Evolutionary conservation across 2,797 vertebrate genomes (phyloP), one percentile per base, ranked within the genome.

Genomic region (Fistularia commersonii): DNA sequence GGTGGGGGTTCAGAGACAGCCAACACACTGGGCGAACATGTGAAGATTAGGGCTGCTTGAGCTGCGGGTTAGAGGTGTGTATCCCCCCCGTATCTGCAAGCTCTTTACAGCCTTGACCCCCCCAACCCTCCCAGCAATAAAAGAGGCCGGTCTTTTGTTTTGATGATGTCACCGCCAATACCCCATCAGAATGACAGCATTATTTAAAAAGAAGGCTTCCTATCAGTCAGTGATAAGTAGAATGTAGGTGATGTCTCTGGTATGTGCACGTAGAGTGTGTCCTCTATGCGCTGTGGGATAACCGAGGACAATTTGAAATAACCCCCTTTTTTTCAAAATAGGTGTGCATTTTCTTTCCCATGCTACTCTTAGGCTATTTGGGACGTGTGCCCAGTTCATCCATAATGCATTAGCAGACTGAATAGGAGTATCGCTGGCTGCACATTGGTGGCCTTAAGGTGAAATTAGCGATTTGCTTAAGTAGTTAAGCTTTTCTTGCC

Each of bases 381-480:
- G 82, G 85, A 83, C 76, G 90, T 90, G 74, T 92, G 88, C 82
- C 82, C 89, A 90, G 84, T 89, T 96, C 96, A 98, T 99, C 94
- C 96, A 96, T 99, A 96, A 99, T 98, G 95, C 95, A 98, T 98
- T 91, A 95, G 92, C 90, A 86, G 92, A 88, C 92, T 93, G 93
- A 89, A 91, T 86, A 79, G 83, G 86, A 88, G 94, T 97, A 95
- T 98, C 95, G 94, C 93, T 94, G 93, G 93, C 94, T 95, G 93
- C 95, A 97, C 95, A 96, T 93, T 96, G 94, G 93, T 97, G 95
- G 97, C 95, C 95, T 98, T 95, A 95, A 98, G 95, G 95, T 98
- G 95, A 98, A 98, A 98, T 97, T 97, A 98, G 95, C 94, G 96
- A 96, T 97, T 97, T 97, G 95, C 94, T 97, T 97, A 98, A 97